Conservation (phyloP, 2,113 vertebrate species). For the Calcarius ornatus region DNA sequence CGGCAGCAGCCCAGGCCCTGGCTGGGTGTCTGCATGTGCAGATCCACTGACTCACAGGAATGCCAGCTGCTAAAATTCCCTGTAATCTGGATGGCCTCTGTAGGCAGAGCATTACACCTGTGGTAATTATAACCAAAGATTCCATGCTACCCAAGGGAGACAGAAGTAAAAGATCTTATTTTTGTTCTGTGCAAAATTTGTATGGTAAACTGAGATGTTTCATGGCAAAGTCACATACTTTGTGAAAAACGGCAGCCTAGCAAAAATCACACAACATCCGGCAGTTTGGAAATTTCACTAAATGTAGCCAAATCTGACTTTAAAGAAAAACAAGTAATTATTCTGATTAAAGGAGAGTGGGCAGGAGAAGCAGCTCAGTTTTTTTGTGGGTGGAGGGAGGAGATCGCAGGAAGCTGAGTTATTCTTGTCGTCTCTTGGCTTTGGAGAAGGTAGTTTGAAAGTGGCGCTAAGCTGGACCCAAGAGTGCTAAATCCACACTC, state of each 20-base stretch:
- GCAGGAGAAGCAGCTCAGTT: constrained; percentile 49
- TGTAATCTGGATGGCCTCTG: constrained; percentile 50
- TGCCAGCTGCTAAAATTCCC: constrained; percentile 29
- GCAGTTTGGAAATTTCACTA: constrained; percentile 63
- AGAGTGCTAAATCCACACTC: background rate
- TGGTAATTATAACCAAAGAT: constrained; percentile 42
- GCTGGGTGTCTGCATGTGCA: background rate
- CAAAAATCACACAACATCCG: constrained; percentile 64
- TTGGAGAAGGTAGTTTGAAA: background rate
- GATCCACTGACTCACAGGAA: constrained; percentile 26
- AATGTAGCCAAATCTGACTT: constrained; percentile 63
- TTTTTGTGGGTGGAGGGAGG: constrained; percentile 41
- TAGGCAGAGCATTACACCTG: constrained; percentile 16
- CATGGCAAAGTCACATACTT: constrained; percentile 61
- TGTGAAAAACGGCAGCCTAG: constrained; percentile 59
- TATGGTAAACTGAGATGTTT: constrained; percentile 67
- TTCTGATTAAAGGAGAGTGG: constrained; percentile 61
- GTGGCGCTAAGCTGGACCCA: background rate
- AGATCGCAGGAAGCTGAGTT: constrained; percentile 32
- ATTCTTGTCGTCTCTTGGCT: constrained; percentile 22
- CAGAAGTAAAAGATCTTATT: constrained; percentile 60
- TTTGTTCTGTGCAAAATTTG: constrained; percentile 60
- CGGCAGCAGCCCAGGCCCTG: constrained; percentile 12
- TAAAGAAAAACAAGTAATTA: constrained; percentile 70
- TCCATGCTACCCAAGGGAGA: background rate